These are phyloP conservation scores for Corydoras maculifer DNA, from an alignment of 2,113 vertebrate species.

Conservation along the genomic window DNA sequence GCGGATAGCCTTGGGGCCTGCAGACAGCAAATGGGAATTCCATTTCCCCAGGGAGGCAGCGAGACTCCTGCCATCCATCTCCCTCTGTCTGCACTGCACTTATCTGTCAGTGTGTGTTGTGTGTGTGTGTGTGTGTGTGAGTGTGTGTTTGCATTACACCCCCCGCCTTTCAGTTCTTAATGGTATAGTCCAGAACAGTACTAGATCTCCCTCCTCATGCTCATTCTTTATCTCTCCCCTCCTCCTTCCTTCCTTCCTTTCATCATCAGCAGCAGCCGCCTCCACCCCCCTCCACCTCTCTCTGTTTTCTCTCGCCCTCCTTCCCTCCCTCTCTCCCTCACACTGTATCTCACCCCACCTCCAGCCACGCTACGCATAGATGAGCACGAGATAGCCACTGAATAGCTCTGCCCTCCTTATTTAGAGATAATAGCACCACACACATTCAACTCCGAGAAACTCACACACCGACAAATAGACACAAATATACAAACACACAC, in stretches of 20 bases:
- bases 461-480: conserved; percentile 8
- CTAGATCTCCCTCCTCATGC: conserved; percentile 23
- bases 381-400: conserved; percentile 30
- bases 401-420: conserved; percentile 30
- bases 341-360: not conserved
- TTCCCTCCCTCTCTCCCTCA: not conserved
- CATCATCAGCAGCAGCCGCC: not conserved
- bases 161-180: conserved; percentile 1
- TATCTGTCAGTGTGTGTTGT: conserved; percentile 35
- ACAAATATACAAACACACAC: not conserved
- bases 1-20: conserved; percentile 55
- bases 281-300: not conserved
- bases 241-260: conserved; percentile 8
- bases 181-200: conserved; percentile 10
- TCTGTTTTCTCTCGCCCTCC: no score
- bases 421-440: conserved; percentile 34
- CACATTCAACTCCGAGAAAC: conserved; percentile 15
- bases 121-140: conserved; percentile 1
- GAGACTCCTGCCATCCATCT: conserved; percentile 67
- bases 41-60: conserved; percentile 66
- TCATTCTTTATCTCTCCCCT: conserved; percentile 27
- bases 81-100: conserved; percentile 50
- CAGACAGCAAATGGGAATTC: conserved; percentile 70
- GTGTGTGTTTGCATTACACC: conserved; percentile 5
- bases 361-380: conserved; percentile 20